Conservation (phyloP, 1,140 invertebrate genomes). For the Camponotus floridanus region DNA sequence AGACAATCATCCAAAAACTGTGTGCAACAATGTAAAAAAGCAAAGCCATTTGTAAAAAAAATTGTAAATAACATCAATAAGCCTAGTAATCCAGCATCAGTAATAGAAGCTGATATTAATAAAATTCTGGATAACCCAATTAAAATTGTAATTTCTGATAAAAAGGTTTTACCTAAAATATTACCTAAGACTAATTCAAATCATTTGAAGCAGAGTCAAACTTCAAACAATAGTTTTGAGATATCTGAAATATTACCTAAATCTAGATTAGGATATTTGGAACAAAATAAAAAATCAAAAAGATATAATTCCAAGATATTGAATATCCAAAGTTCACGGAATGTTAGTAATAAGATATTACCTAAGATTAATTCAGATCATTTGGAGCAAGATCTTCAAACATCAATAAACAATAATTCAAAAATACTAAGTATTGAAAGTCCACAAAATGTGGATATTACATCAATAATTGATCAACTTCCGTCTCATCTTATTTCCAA, state of each 20-base stretch:
- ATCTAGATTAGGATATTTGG: no score
- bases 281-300: no score
- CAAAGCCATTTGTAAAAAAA: slow-evolving; percentile 1
- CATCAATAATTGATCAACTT: slow-evolving; percentile 76
- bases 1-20: background rate
- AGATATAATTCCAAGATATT: no score
- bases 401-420: slow-evolving; percentile 66
- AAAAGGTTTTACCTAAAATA: background rate
- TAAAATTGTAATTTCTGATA: background rate
- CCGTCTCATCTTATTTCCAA: slow-evolving; percentile 72
- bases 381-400: slow-evolving; percentile 59
- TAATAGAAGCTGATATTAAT: background rate
- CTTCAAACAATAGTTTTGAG: slow-evolving; percentile 67
- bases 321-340: no score
- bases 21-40: background rate
- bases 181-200: slow-evolving; percentile 42
- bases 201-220: slow-evolving; percentile 50
- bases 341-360: slow-evolving; percentile 2
- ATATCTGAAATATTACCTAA: slow-evolving; percentile 43
- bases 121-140: background rate
- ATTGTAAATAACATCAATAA: background rate
- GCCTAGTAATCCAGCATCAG: background rate
- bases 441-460: slow-evolving; percentile 73
- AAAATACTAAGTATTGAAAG: slow-evolving; percentile 76
- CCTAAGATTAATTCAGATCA: slow-evolving; percentile 38